phyloP scores from a whole-genome alignment of 1,140 invertebrate species.

The Eupristina koningsbergeri region DNA sequence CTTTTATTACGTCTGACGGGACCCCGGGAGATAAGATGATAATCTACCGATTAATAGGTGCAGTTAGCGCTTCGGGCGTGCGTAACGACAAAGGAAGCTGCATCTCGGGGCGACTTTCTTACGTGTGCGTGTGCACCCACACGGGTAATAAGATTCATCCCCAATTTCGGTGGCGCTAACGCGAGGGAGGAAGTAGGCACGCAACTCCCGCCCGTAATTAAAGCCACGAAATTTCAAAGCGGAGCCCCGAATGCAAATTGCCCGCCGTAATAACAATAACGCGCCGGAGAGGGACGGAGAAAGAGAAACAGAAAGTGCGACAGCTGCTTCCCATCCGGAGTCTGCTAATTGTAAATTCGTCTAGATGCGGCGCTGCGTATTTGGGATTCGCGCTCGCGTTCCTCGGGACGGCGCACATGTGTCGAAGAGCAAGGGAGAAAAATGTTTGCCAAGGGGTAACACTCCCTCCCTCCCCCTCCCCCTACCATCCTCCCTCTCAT shows the following conservation, averaged over 20 bases:
- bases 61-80: constrained; percentile 34
- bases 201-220: constrained; percentile 48
- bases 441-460: background rate
- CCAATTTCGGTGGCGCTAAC: constrained; percentile 30
- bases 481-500: too few relatives aligned
- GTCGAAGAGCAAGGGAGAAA: background rate
- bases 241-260: constrained; percentile 50
- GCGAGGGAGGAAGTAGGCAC: constrained; percentile 4
- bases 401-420: background rate
- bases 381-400: constrained; percentile 19
- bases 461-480: too few relatives aligned
- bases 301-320: constrained; percentile 2
- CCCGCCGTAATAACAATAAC: constrained; percentile 49
- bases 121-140: constrained; percentile 9
- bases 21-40: constrained; percentile 46
- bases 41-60: constrained; percentile 51
- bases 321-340: constrained; percentile 37
- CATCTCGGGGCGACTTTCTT: constrained; percentile 14
- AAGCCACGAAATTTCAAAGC: constrained; percentile 51
- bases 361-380: background rate
- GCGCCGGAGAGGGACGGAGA: background rate
- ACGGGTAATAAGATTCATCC: constrained; percentile 48
- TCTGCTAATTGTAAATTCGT: constrained; percentile 49
- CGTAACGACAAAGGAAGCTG: constrained; percentile 17
- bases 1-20: constrained; percentile 46